These are phyloP conservation scores for Petrolisthes cinctipes DNA, from an alignment of 2,888 invertebrate species.

Conservation along the genomic window DNA sequence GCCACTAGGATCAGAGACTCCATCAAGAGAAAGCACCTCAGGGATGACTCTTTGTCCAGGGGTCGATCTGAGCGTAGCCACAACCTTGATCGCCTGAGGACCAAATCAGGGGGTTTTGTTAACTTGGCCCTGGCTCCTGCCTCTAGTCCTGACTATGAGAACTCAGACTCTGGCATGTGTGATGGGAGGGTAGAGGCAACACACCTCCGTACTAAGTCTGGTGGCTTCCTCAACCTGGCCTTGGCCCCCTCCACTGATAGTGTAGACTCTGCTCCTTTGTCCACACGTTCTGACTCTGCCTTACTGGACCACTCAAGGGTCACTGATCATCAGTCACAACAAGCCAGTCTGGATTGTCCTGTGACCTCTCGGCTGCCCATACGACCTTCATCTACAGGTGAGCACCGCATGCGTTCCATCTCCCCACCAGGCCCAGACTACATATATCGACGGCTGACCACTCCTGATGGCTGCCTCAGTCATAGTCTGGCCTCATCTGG, in stretches of 20 bases:
- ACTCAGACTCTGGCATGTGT: constrained; percentile 21
- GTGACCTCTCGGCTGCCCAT: neutral
- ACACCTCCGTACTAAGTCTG: constrained; percentile 67
- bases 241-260: constrained; percentile 63
- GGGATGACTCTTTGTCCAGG: constrained; percentile 23
- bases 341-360: neutral
- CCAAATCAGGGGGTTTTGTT: constrained; percentile 56
- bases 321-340: neutral
- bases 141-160: constrained; percentile 13
- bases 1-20: constrained; percentile 57
- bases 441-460: neutral
- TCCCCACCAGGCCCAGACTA: neutral
- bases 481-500: neutral
- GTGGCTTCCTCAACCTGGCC: constrained; percentile 67
- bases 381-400: neutral
- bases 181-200: constrained; percentile 15
- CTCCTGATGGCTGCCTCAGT: constrained; percentile 6
- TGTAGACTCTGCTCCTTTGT: constrained; percentile 37
- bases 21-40: constrained; percentile 46
- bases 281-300: constrained; percentile 11
- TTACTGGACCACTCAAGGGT: constrained; percentile 5
- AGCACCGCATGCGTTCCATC: neutral
- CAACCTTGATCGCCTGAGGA: constrained; percentile 38
- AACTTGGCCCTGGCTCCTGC: constrained; percentile 37
- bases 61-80: neutral